Conservation (phyloP, 2,797 vertebrate species). For the Neosalanx taihuensis region DNA sequence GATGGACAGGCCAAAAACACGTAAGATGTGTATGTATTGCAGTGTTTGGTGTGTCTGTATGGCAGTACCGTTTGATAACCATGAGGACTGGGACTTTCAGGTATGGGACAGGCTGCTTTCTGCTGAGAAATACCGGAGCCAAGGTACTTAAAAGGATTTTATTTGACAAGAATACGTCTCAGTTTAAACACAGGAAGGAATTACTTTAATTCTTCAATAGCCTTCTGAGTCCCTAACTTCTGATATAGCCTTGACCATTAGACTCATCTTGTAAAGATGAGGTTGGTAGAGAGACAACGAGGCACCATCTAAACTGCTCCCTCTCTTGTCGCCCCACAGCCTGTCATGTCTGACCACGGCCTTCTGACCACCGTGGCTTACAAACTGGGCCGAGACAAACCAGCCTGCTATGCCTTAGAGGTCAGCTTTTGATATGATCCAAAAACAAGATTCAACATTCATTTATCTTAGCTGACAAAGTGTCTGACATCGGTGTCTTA, state of each 20-base stretch:
- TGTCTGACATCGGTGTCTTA: too few relatives aligned
- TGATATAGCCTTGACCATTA: not conserved
- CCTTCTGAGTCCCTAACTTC: too few relatives aligned
- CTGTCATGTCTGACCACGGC: slow-evolving; percentile 95
- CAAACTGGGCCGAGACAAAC: slow-evolving; percentile 92
- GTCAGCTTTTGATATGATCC: slow-evolving; percentile 66
- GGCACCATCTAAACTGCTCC: not conserved
- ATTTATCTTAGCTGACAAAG: not conserved
- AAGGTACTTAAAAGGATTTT: slow-evolving; percentile 76
- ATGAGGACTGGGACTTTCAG: slow-evolving; percentile 57
- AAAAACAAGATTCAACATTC: not conserved
- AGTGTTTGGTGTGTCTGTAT: slow-evolving; percentile 2
- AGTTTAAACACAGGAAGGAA: not conserved
- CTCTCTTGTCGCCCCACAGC: slow-evolving; percentile 63
- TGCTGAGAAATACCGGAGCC: slow-evolving; percentile 89
- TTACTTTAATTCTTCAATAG: too few relatives aligned
- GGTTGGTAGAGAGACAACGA: not conserved
- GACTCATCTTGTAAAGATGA: not conserved
- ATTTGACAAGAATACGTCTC: slow-evolving; percentile 4
- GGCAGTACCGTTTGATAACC: not conserved
- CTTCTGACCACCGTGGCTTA: slow-evolving; percentile 96
- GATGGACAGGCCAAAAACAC: slow-evolving; percentile 98
- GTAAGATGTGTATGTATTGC: slow-evolving; percentile 68
- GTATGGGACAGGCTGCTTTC: slow-evolving; percentile 97
- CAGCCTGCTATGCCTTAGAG: slow-evolving; percentile 92